A percentile compares a stretch with the other conserved stretches of the same genome.
phyloP scores from a whole-genome alignment of 2,797 vertebrate genomes.

The Eptatretus atami region DNA sequence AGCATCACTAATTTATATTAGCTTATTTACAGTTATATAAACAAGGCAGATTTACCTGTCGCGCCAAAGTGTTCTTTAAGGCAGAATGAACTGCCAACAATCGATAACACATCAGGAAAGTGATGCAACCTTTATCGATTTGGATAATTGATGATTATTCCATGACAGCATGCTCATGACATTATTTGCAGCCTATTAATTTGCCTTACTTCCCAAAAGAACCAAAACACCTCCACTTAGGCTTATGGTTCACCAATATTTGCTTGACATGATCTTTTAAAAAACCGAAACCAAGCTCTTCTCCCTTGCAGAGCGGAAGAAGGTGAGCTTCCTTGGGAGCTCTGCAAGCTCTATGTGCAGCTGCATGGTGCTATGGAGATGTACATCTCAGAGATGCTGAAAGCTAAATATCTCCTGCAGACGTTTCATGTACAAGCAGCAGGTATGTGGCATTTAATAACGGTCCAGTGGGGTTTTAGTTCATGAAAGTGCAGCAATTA shows the following conservation, averaged over 20 bases:
- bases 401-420: constrained; percentile 69
- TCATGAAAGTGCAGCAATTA: too few species aligned
- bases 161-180: too few species aligned
- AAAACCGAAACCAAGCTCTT: background rate
- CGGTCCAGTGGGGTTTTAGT: too few species aligned
- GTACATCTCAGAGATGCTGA: constrained; percentile 95
- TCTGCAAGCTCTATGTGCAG: constrained; percentile 84
- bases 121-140: too few species aligned
- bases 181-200: too few species aligned
- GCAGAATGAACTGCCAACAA: too few species aligned
- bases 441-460: constrained; percentile 22
- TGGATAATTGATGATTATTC: background rate
- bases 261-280: background rate
- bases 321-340: constrained; percentile 87
- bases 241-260: background rate
- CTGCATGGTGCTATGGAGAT: constrained; percentile 93
- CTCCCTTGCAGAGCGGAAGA: constrained; percentile 47
- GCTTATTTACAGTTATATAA: too few species aligned
- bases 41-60: too few species aligned
- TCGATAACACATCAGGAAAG: too few species aligned
- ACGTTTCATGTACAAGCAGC: constrained; percentile 82
- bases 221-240: background rate
- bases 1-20: too few species aligned
- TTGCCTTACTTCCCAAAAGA: background rate
- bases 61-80: too few species aligned